Evolutionary conservation across 2,888 invertebrate species (phyloP).

Genomic region (Lithophane ornitopus): DNA sequence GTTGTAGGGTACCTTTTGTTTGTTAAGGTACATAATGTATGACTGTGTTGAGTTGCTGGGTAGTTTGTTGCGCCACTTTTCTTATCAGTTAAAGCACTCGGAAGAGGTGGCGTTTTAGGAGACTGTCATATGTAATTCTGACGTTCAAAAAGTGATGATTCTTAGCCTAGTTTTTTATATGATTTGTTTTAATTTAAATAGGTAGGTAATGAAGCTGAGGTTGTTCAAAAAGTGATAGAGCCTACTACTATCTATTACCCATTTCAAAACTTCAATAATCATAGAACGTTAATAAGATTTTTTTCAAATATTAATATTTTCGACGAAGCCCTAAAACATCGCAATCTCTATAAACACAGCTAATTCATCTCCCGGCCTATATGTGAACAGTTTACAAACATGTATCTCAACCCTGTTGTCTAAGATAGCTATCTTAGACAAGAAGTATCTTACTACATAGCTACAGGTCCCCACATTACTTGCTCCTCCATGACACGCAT

Average conservation of each 20-base stretch:
- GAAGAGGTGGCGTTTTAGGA: background rate
- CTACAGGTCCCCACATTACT: conserved; percentile 42
- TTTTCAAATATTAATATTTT: background rate
- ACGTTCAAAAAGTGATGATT: background rate
- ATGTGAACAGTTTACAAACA: conserved; percentile 2
- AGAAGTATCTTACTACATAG: background rate
- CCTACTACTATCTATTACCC: background rate
- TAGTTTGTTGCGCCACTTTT: background rate
- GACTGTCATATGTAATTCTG: background rate
- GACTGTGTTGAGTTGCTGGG: background rate
- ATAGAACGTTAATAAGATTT: background rate
- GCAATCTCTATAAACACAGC: background rate
- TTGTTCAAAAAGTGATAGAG: too few species aligned
- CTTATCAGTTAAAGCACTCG: background rate
- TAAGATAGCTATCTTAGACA: conserved; percentile 8
- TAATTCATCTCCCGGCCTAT: background rate
- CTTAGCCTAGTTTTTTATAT: too few species aligned
- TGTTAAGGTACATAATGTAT: background rate
- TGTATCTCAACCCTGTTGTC: conserved; percentile 4
- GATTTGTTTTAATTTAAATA: too few species aligned
- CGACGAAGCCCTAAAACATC: background rate
- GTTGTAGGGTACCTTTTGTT: background rate
- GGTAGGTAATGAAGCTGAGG: too few species aligned
- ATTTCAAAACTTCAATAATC: background rate
- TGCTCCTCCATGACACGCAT: conserved; percentile 59